Evolutionary conservation across 2,113 vertebrate genomes (phyloP), one percentile per base, ranked within the genome.

Genomic region (Syrrhaptes paradoxus): DNA sequence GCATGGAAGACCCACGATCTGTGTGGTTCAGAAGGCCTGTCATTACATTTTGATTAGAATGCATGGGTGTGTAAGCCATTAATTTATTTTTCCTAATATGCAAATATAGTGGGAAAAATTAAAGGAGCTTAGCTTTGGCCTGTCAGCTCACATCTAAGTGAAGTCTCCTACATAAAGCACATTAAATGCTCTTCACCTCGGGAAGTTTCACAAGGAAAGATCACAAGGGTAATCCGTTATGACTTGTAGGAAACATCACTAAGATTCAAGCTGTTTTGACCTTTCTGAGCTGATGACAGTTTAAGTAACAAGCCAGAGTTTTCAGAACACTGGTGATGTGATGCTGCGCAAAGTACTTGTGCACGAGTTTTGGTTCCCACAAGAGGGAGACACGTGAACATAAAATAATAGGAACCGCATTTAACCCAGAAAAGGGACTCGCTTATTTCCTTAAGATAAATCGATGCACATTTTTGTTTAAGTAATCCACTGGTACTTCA

Each of bases 371-470:
- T n/a, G 9, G 5, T 0, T 5, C 1, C 49, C 95, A 65, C 38
- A 11, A 61, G 96, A 41, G 90, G 95, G 88, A 31, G 29, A 31
- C 36, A 79, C 2, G 4, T 29, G 61, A 82, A 54, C 80, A 7
- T 7, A 16, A n/a, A 91, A 93, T 20, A 41, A 6, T n/a, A 19
- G 24, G 0, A 17, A 13, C 49, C 4, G 12, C 7, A 0, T 22
- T 34, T 15, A 36, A 2, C 26, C 7, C 4, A 1, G 17, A 19
- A 45, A 38, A 34, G 16, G 8, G 21, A 9, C 5, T 54, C 17
- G 0, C 13, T 13, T 1, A 7, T 49, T 83, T 74, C 32, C 29
- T 2, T 16, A 15, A 2, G 3, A n/a, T 26, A 32, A 88, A 77
- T 59, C 4, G 3, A 17, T n/a, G 38, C 14, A 22, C 14, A 0